Evolutionary conservation across 1,140 invertebrate species (phyloP).

Genomic region (Berghia stephanieae): DNA sequence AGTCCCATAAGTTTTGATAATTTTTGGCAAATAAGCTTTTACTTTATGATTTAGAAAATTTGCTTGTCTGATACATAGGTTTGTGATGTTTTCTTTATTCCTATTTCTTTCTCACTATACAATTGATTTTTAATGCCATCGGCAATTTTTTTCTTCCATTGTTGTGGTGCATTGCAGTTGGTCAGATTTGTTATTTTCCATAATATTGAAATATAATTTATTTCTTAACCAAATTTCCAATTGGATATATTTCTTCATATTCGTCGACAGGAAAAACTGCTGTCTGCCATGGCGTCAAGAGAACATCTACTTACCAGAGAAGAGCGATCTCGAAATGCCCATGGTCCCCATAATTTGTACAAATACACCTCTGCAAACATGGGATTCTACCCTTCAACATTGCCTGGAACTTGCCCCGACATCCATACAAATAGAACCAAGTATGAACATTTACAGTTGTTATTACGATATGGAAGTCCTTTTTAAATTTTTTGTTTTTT

Average conservation of each 20-base stretch:
- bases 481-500: not conserved
- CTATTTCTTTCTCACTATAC: too few relatives aligned
- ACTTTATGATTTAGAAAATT: too few relatives aligned
- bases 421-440: slow-evolving; percentile 73
- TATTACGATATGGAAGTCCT: not conserved
- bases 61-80: too few relatives aligned
- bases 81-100: too few relatives aligned
- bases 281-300: slow-evolving; percentile 81
- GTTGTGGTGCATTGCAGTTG: not conserved
- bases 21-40: too few relatives aligned
- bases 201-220: too few relatives aligned
- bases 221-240: too few relatives aligned
- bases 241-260: slow-evolving; percentile 20
- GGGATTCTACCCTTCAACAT: slow-evolving; percentile 67
- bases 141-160: not conserved
- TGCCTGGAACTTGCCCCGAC: slow-evolving; percentile 76
- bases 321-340: slow-evolving; percentile 80
- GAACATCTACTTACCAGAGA: slow-evolving; percentile 76
- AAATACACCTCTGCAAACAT: slow-evolving; percentile 71
- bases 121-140: too few relatives aligned
- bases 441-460: slow-evolving; percentile 31
- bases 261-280: slow-evolving; percentile 71
- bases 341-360: slow-evolving; percentile 87
- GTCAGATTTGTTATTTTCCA: too few relatives aligned
- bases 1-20: too few relatives aligned